Percentiles rank a stretch among this genome's conserved stretches.
Evolutionary conservation across 2,888 invertebrate species (phyloP).

Genomic region (Pelosia muscerda): DNA sequence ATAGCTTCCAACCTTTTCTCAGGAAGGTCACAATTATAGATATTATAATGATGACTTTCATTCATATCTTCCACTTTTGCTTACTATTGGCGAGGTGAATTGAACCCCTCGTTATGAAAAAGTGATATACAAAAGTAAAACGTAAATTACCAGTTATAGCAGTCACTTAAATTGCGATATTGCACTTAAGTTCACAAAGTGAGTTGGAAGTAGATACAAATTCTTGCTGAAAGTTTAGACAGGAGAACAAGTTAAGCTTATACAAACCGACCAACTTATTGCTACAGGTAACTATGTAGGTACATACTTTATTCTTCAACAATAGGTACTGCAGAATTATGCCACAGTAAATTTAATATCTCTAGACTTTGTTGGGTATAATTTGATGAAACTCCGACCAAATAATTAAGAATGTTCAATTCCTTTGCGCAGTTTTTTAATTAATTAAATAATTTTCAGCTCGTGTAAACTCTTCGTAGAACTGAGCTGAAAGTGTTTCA

Average conservation of each 20-base stretch:
- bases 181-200: conserved; percentile 38
- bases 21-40: no score
- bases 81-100: no score
- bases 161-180: conserved; percentile 23
- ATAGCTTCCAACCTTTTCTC: no score
- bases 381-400: conserved; percentile 54
- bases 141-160: conserved; percentile 13
- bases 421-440: conserved; percentile 56
- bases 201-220: conserved; percentile 37
- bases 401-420: conserved; percentile 56
- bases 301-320: not conserved
- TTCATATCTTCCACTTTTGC: no score
- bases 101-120: no score
- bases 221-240: conserved; percentile 46
- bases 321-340: conserved; percentile 32
- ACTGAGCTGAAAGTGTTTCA: conserved; percentile 53
- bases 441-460: conserved; percentile 60
- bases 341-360: conserved; percentile 50
- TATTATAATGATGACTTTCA: no score
- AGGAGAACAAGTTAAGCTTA: conserved; percentile 47
- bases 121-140: conserved; percentile 1
- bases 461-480: conserved; percentile 52
- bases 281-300: not conserved
- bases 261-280: conserved; percentile 33
- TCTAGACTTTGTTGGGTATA: conserved; percentile 42